These are phyloP conservation scores for Hephaestus fuliginosus DNA, from an alignment of 2,797 vertebrate species.

Conservation along the genomic window DNA sequence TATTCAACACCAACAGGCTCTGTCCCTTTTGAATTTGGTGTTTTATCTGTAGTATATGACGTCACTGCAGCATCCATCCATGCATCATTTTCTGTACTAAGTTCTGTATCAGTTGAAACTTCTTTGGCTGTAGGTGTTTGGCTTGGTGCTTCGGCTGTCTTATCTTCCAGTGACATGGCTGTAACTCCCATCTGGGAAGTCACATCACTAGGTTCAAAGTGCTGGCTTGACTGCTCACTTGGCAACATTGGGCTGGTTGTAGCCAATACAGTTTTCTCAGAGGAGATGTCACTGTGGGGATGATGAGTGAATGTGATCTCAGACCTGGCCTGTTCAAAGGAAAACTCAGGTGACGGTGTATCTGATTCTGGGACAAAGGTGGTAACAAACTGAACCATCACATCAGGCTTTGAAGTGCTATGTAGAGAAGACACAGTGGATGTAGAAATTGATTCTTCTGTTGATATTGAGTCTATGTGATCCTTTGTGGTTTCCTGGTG, in stretches of 20 bases:
- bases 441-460: constrained; percentile 29
- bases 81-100: constrained; percentile 9
- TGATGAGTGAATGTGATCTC: constrained; percentile 64
- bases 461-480: constrained; percentile 15
- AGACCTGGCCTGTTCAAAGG: constrained; percentile 68
- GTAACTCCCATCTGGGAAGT: constrained; percentile 25
- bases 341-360: constrained; percentile 30
- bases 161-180: constrained; percentile 29
- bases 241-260: constrained; percentile 51
- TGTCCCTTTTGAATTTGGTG: neutral
- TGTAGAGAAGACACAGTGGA: constrained; percentile 19
- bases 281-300: constrained; percentile 44
- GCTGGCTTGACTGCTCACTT: constrained; percentile 32
- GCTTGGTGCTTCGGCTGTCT: constrained; percentile 27
- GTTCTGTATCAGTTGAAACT: constrained; percentile 24
- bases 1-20: constrained; percentile 3
- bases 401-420: constrained; percentile 45
- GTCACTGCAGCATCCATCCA: constrained; percentile 12
- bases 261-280: constrained; percentile 39
- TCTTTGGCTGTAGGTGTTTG: constrained; percentile 25
- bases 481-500: constrained; percentile 41
- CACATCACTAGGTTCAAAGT: constrained; percentile 8
- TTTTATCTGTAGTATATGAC: constrained; percentile 4
- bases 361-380: constrained; percentile 58
- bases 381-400: constrained; percentile 56